Conservation (phyloP, 1,140 invertebrate species). For the Sarcophaga peregrina region DNA sequence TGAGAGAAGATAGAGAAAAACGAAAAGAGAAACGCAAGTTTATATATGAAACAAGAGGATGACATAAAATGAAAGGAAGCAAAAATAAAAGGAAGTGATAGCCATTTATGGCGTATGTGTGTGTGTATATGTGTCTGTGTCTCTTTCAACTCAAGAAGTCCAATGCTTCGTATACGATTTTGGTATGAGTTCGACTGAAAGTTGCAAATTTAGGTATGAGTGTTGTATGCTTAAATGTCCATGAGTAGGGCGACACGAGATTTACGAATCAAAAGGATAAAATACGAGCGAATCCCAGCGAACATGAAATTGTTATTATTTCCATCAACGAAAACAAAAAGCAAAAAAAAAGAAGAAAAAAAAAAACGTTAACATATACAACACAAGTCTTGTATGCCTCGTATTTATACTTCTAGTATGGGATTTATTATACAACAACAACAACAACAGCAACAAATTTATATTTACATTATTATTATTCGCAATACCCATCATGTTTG, state of each 20-base stretch:
- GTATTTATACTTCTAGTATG: not conserved
- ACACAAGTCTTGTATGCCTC: not conserved
- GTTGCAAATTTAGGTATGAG: not conserved
- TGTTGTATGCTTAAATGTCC: not conserved
- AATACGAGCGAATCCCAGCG: slow-evolving; percentile 27
- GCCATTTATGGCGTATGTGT: not conserved
- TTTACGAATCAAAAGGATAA: slow-evolving; percentile 12
- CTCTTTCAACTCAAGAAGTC: not conserved
- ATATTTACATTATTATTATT: not conserved
- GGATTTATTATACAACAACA: not conserved
- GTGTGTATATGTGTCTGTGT: not conserved
- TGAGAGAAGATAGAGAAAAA: not conserved
- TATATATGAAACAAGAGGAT: slow-evolving; percentile 1
- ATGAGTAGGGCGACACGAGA: not conserved
- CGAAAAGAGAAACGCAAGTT: not conserved
- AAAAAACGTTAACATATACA: not conserved
- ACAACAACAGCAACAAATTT: not conserved
- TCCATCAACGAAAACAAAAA: not conserved
- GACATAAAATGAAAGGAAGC: slow-evolving; percentile 17
- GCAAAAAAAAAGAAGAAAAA: not conserved
- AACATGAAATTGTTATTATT: slow-evolving; percentile 47
- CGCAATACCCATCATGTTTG: not conserved
- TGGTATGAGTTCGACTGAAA: slow-evolving; percentile 17
- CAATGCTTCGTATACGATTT: not conserved
- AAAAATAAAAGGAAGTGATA: not conserved